Conservation (phyloP, 2,113 vertebrate species). For the Eurystomus gularis region DNA sequence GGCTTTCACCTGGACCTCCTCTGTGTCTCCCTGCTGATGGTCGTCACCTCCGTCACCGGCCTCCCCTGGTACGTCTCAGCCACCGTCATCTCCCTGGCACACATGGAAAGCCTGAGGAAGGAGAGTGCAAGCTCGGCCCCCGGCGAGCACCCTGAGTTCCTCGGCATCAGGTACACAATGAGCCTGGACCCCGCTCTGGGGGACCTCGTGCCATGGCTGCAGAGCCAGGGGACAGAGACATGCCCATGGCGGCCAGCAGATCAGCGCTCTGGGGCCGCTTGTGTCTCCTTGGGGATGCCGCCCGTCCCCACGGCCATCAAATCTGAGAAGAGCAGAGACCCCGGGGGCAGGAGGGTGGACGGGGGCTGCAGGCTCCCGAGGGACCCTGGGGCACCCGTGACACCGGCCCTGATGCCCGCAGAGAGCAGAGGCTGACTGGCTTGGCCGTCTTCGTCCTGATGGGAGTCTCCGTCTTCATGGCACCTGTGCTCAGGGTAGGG, state of each 20-base stretch:
- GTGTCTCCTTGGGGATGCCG: background rate
- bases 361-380: background rate
- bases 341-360: background rate
- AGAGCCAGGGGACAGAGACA: background rate
- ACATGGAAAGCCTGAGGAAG: slow-evolving; percentile 81
- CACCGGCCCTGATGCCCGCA: background rate
- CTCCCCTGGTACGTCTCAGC: slow-evolving; percentile 83
- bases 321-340: background rate
- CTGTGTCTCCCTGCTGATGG: slow-evolving; percentile 77
- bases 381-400: fast-evolving
- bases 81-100: slow-evolving; percentile 81
- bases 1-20: slow-evolving; percentile 83
- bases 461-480: slow-evolving; percentile 77
- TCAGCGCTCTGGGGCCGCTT: background rate
- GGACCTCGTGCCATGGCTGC: background rate
- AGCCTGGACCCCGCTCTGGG: fast-evolving
- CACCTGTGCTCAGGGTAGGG: slow-evolving; percentile 79
- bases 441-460: slow-evolving; percentile 77
- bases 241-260: fast-evolving
- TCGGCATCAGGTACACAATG: slow-evolving; percentile 73
- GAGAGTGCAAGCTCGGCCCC: slow-evolving; percentile 71
- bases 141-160: slow-evolving; percentile 70
- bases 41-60: slow-evolving; percentile 68
- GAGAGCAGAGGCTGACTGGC: slow-evolving; percentile 81
- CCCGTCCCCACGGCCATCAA: background rate